Evolutionary conservation across 1,140 invertebrate genomes (phyloP), one percentile per base, ranked within the genome.

Genomic region (Drosophila auraria): DNA sequence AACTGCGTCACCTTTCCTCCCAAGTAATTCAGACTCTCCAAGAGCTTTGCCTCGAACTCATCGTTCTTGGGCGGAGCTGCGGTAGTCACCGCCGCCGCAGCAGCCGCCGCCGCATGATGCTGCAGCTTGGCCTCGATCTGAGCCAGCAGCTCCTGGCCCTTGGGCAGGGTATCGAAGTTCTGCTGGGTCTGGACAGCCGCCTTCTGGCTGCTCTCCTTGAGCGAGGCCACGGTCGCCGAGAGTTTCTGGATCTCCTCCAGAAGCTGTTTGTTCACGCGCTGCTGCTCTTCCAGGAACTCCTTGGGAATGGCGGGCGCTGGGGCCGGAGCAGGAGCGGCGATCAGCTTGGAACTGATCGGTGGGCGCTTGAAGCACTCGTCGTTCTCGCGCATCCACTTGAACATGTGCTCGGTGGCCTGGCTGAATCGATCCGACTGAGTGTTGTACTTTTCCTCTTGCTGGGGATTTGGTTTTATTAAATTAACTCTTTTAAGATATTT

Each of bases 361-460:
- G 91, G 81, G 36, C 90, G 64, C 70, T 86, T 82, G 17, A 66
- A 83, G 68, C 81, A 94, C 86, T 80, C 91, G 50, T 72, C 87
- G 86, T 91, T 94, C 25, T 93, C 91, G 27, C 95, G 94, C 69
- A 97, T 86, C 58, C 95, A 94, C 65, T 94, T 95, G 84, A 96
- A 94, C 69, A 97, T 94, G 36, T 95, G 94, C 47, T 96, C 95
- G 12, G 97, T 93, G 6, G 94, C 94, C 73, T 96, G 96, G 45
- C 94, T 94, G 1, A 95, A 95, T 82, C 96, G 96, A 64, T 96
- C 95, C 61, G 96, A 93, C 71, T 96, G 95, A 23, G 69, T 12
- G 56, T 91, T 93, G 33, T 91, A 89, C 36, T 93, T 93, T 47
- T 93, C 91, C 61, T 93, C 92, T 91, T 92, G 91, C 84, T 93